These are phyloP conservation scores for Oncorhynchus gorbuscha DNA, from an alignment of 2,113 vertebrate species.

Conservation along the genomic window DNA sequence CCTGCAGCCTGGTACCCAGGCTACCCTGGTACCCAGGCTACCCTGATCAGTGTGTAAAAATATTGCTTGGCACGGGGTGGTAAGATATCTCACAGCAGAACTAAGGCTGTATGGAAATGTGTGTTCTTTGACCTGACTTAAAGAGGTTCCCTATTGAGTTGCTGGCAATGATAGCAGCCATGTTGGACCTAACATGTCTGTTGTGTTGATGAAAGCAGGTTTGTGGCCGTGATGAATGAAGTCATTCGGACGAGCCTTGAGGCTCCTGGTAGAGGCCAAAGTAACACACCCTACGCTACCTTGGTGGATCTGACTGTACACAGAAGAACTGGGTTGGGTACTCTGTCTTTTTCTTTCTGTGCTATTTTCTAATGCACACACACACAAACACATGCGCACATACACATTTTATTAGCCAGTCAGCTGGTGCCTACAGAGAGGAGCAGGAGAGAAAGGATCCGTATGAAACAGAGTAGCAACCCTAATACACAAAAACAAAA, in stretches of 20 bases:
- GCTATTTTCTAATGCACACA: not conserved
- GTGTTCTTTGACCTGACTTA: not conserved
- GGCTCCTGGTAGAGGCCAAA: constrained; percentile 25
- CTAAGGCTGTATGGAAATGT: not conserved
- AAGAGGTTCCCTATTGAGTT: constrained; percentile 4
- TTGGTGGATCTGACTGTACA: constrained; percentile 2
- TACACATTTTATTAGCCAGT: not conserved
- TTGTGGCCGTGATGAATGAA: constrained; percentile 37
- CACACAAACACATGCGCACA: not conserved
- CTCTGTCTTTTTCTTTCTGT: not conserved
- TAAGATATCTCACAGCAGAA: not conserved
- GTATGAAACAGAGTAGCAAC: not conserved
- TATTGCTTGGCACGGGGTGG: not conserved
- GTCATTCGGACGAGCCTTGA: constrained; percentile 29
- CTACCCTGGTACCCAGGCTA: not conserved
- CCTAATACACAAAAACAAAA: not conserved
- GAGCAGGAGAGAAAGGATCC: not conserved
- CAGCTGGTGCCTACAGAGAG: not conserved
- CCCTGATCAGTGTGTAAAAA: too few relatives aligned
- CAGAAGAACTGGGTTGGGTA: not conserved
- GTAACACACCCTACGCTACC: constrained; percentile 3
- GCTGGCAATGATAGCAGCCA: constrained; percentile 1
- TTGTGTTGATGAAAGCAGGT: constrained; percentile 27
- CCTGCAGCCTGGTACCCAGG: constrained; percentile 3
- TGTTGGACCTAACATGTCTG: not conserved